These are phyloP conservation scores for Ridgeia piscesae DNA, from an alignment of 1,140 invertebrate species.

Conservation along the genomic window DNA sequence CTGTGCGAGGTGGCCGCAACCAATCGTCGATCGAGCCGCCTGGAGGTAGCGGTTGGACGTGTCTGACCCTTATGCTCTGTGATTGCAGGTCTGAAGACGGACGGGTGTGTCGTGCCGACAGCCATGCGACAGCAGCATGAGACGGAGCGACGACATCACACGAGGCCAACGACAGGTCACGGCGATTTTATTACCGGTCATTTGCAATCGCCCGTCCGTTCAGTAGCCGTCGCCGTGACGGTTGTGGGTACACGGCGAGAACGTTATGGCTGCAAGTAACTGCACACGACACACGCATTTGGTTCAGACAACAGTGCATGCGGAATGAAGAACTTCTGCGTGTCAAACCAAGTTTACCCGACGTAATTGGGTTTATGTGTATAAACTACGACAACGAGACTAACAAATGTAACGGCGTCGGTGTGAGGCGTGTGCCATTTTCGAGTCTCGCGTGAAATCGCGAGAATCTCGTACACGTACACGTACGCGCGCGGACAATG, in stretches of 20 bases:
- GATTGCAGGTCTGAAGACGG: background rate
- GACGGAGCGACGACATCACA: background rate
- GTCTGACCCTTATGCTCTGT: background rate
- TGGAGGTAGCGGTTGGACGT: too few species aligned
- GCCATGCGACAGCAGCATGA: background rate
- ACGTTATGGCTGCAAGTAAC: background rate
- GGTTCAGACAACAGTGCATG: background rate
- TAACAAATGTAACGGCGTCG: background rate
- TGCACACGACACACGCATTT: background rate
- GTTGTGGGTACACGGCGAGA: background rate
- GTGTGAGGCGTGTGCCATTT: background rate
- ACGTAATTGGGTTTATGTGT: background rate
- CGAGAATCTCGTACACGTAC: background rate
- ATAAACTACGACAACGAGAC: background rate
- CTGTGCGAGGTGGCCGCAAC: too few species aligned
- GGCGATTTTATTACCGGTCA: background rate
- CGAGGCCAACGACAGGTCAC: background rate
- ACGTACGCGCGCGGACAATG: slow-evolving; percentile 17
- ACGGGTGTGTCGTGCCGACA: background rate
- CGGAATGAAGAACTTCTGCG: background rate
- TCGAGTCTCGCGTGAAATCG: background rate
- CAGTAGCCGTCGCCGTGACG: background rate
- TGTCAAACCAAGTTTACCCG: background rate
- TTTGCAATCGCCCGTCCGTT: background rate
- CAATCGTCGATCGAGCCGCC: too few species aligned